phyloP scores from a whole-genome alignment of 2,888 invertebrate species.

The Lithophane socia region DNA sequence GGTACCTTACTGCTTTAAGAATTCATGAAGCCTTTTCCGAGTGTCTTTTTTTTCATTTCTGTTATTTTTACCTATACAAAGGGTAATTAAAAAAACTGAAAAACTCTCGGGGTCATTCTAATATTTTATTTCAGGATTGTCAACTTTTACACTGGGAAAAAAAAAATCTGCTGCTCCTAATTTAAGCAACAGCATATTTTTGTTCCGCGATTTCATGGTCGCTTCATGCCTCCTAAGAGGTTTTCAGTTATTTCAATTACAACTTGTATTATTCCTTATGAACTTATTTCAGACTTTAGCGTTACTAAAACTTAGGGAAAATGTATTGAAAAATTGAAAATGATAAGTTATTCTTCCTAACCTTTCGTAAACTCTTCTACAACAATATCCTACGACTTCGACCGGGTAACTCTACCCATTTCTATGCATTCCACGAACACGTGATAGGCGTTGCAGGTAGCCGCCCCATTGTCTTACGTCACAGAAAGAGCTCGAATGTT shows the following conservation, averaged over 20 bases:
- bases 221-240: neutral
- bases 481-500: slow-evolving; percentile 75
- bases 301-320: neutral
- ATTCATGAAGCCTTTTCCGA: slow-evolving; percentile 28
- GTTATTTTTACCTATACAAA: too few relatives aligned
- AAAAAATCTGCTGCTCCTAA: too few relatives aligned
- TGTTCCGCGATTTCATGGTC: neutral
- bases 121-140: too few relatives aligned
- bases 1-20: slow-evolving; percentile 13
- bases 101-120: too few relatives aligned
- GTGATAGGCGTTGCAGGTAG: slow-evolving; percentile 54
- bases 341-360: neutral
- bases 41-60: neutral
- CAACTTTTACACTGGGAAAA: too few relatives aligned
- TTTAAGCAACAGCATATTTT: too few relatives aligned
- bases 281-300: neutral
- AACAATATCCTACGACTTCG: neutral
- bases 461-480: slow-evolving; percentile 73
- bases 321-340: neutral
- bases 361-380: neutral
- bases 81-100: too few relatives aligned
- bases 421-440: slow-evolving; percentile 25
- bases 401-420: slow-evolving; percentile 1
- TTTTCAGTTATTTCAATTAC: neutral
- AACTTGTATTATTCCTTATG: neutral